phyloP scores from a whole-genome alignment of 2,113 vertebrate species.

The Barbus barbus region DNA sequence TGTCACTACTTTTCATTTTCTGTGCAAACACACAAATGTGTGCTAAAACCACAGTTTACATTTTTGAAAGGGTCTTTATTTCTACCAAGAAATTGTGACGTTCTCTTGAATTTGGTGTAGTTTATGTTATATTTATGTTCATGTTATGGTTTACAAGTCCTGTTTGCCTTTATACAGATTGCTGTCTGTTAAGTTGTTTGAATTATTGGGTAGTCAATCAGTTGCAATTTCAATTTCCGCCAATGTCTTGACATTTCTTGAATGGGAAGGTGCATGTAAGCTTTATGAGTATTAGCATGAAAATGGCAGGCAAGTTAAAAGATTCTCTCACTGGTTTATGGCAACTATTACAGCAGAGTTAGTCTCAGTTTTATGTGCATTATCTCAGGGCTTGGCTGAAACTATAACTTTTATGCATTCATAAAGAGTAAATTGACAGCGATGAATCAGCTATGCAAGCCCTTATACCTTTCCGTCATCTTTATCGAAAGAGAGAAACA shows the following conservation, averaged over 20 bases:
- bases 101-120: neutral
- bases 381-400: slow-evolving; percentile 80
- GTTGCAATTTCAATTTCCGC: neutral
- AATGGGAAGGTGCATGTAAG: too few species aligned
- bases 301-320: slow-evolving; percentile 65
- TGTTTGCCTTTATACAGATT: neutral
- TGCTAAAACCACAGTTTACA: neutral
- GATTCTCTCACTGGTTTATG: slow-evolving; percentile 76
- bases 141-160: neutral
- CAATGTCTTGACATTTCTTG: too few species aligned
- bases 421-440: slow-evolving; percentile 80
- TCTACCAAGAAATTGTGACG: neutral
- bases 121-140: neutral
- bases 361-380: slow-evolving; percentile 83
- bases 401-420: slow-evolving; percentile 83
- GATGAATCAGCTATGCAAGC: slow-evolving; percentile 69
- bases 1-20: neutral
- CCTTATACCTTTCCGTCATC: slow-evolving; percentile 81
- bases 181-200: neutral
- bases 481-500: slow-evolving; percentile 80
- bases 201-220: neutral
- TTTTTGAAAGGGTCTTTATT: neutral
- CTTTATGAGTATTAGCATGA: slow-evolving; percentile 45
- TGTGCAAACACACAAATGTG: neutral
- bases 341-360: slow-evolving; percentile 81